Conservation (phyloP, 2,113 vertebrate species). For the Felis chaus region DNA sequence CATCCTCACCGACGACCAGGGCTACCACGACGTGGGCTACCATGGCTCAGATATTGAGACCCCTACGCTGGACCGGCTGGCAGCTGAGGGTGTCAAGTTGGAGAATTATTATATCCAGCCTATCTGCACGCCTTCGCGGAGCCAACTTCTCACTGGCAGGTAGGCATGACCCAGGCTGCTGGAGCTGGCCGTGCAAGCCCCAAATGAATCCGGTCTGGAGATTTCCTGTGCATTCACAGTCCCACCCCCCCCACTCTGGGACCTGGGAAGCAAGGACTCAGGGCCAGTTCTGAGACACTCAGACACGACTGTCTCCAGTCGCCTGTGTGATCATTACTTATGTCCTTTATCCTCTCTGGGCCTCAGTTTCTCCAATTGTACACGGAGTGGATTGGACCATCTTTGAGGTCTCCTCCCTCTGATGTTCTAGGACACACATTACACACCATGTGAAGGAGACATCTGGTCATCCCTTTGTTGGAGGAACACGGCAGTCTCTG, state of each 20-base stretch:
- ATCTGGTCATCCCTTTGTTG: neutral
- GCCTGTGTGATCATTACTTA: neutral
- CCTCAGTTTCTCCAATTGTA: neutral
- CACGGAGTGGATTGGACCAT: neutral
- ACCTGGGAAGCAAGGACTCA: neutral
- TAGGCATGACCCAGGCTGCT: constrained; percentile 77
- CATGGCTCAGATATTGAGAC: constrained; percentile 96
- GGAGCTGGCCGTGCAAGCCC: neutral
- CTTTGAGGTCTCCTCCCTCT: neutral
- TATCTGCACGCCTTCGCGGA: constrained; percentile 97
- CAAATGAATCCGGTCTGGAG: neutral
- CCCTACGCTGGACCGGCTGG: constrained; percentile 94
- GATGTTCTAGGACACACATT: neutral
- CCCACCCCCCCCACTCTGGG: accelerated
- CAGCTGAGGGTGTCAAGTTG: constrained; percentile 95
- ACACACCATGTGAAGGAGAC: neutral
- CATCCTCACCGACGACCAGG: constrained; percentile 98
- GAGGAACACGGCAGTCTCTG: neutral
- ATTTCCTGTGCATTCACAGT: neutral
- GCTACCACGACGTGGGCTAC: constrained; percentile 97
- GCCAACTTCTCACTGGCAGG: constrained; percentile 98
- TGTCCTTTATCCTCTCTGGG: neutral
- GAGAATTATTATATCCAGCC: constrained; percentile 99
- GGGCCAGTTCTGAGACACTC: neutral
- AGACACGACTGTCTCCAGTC: no score